Conservation (phyloP, 37 sponge, comb jelly and placozoan species). For the Eunapius fragilis region DNA sequence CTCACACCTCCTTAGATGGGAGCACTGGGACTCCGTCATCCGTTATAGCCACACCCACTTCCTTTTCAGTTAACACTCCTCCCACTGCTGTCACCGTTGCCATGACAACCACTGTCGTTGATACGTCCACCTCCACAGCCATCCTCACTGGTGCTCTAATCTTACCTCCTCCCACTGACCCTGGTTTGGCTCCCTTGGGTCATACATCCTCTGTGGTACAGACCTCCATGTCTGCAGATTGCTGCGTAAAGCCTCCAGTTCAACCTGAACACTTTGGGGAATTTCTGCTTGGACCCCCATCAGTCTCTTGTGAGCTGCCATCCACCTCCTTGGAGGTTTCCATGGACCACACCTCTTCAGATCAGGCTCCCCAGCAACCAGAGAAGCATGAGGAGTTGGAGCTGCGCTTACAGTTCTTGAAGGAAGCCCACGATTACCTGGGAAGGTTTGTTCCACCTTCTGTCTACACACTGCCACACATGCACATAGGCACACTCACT, state of each 20-base stretch:
- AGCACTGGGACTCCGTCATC: neutral
- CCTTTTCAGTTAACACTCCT: neutral
- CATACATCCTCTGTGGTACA: neutral
- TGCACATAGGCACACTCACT: no score
- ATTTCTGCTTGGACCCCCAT: neutral
- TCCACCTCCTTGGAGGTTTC: neutral
- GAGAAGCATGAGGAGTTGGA: slow-evolving; percentile 1
- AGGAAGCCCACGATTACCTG: slow-evolving; percentile 47
- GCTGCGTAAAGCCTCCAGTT: no score
- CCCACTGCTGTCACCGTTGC: neutral
- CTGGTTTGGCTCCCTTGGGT: neutral
- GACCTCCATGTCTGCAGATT: no score
- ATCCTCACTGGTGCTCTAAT: neutral
- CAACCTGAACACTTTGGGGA: neutral
- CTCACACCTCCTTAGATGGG: neutral
- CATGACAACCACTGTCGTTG: neutral
- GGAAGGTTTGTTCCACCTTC: slow-evolving; percentile 11
- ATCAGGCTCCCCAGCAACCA: neutral
- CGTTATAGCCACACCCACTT: neutral
- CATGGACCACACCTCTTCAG: no score
- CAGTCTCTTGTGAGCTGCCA: neutral
- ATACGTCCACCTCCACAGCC: no score
- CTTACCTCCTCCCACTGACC: neutral
- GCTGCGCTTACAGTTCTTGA: slow-evolving; percentile 24
- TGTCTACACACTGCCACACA: no score